Percentiles rank a stretch among this genome's conserved stretches.
phyloP scores from a whole-genome alignment of 2,113 vertebrate genomes.

The Nothobranchius furzeri region DNA sequence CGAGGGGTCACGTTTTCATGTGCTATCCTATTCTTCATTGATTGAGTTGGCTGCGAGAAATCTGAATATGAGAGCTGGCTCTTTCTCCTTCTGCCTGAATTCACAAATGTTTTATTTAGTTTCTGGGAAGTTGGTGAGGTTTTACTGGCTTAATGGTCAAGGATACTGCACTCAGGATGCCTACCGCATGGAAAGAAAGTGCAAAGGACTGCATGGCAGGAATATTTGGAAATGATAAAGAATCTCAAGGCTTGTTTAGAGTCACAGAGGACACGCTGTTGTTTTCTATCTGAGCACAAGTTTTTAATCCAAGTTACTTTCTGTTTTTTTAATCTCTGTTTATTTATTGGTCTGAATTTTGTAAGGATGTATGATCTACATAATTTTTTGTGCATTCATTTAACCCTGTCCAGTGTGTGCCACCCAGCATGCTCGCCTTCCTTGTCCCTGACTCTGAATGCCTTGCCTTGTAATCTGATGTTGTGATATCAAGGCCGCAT shows the following conservation, averaged over 20 bases:
- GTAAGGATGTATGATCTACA: neutral
- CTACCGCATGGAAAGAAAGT: neutral
- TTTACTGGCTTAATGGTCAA: constrained; percentile 15
- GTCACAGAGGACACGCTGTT: neutral
- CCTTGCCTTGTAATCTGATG: constrained; percentile 60
- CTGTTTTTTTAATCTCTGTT: neutral
- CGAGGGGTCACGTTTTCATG: constrained; percentile 55
- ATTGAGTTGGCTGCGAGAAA: constrained; percentile 31
- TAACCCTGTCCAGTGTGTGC: constrained; percentile 44
- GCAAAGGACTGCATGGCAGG: neutral
- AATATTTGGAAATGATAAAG: neutral
- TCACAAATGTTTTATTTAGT: neutral
- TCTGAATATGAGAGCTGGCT: constrained; percentile 16
- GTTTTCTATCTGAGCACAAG: neutral
- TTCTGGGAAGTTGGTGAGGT: constrained; percentile 2
- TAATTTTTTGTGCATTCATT: neutral
- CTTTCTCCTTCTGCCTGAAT: constrained; percentile 16
- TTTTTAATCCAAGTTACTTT: neutral
- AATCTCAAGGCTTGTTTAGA: neutral
- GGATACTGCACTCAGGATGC: constrained; percentile 13
- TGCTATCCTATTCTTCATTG: constrained; percentile 50
- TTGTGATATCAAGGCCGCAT: constrained; percentile 41
- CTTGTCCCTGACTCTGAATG: constrained; percentile 36
- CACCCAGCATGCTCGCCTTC: constrained; percentile 44
- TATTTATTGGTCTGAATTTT: neutral